phyloP scores from a whole-genome alignment of 2,113 vertebrate species.

The Acrocephalus arundinaceus region DNA sequence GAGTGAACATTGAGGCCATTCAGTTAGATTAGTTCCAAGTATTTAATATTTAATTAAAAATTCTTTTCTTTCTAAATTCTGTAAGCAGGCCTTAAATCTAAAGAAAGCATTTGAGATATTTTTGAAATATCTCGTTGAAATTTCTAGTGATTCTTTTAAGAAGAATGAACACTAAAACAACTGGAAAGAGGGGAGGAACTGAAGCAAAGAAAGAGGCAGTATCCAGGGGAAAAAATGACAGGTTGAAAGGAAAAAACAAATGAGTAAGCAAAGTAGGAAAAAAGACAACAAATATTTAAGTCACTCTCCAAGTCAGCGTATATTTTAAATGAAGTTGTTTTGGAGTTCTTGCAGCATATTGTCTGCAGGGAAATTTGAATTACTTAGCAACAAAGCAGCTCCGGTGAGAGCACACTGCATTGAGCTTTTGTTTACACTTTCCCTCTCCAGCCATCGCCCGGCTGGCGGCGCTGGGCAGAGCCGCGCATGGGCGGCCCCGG shows the following conservation, averaged over 20 bases:
- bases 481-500: background rate
- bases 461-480: background rate
- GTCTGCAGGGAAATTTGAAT: background rate
- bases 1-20: constrained; percentile 36
- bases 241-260: background rate
- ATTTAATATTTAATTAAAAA: constrained; percentile 27
- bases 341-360: background rate
- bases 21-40: constrained; percentile 36
- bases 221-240: accelerated
- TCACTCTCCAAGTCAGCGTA: background rate
- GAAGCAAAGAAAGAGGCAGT: background rate
- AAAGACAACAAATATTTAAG: background rate
- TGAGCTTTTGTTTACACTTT: constrained; percentile 12
- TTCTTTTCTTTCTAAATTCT: background rate
- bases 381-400: background rate
- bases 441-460: background rate
- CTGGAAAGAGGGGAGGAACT: background rate
- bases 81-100: background rate
- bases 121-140: background rate
- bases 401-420: background rate
- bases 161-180: background rate
- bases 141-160: background rate
- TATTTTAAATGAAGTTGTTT: background rate
- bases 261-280: background rate
- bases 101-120: background rate